phyloP scores from a whole-genome alignment of 2,888 invertebrate genomes.

The Ichneumoninae sp. region DNA sequence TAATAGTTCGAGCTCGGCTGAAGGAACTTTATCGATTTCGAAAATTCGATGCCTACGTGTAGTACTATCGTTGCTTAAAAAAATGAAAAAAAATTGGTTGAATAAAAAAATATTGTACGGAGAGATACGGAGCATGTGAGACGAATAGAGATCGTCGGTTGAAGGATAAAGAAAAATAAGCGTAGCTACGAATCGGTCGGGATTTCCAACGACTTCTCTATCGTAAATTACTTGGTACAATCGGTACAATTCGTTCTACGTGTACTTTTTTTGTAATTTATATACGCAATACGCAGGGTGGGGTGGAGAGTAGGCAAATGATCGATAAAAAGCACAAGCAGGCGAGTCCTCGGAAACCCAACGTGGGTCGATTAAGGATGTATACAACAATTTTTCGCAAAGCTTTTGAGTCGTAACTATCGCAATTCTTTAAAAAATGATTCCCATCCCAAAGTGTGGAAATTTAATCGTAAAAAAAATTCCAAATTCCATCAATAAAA shows the following conservation, averaged over 20 bases:
- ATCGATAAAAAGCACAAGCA: conserved; percentile 53
- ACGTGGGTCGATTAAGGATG: conserved; percentile 21
- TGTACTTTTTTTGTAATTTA: conserved; percentile 11
- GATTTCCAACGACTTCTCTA: conserved; percentile 65
- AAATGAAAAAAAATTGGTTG: conserved; percentile 8
- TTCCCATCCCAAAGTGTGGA: not conserved
- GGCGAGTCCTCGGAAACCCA: conserved; percentile 27
- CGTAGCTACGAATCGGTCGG: conserved; percentile 41
- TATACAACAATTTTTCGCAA: not conserved
- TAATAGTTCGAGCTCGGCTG: conserved; percentile 24
- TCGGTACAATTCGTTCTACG: conserved; percentile 24
- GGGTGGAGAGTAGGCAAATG: conserved; percentile 45
- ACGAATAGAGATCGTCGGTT: conserved; percentile 12
- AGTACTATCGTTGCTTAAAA: not conserved
- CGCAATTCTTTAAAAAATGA: not conserved
- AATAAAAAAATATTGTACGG: not conserved
- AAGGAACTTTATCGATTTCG: conserved; percentile 16
- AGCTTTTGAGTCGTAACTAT: not conserved
- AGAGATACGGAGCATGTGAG: conserved; percentile 17
- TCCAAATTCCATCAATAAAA: too few relatives aligned
- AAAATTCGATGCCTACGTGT: conserved; percentile 40
- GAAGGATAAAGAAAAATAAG: conserved; percentile 25
- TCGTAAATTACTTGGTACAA: conserved; percentile 49
- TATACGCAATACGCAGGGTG: conserved; percentile 33
- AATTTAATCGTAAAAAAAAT: too few relatives aligned